phyloP scores from a whole-genome alignment of 2,888 invertebrate genomes.

The Synergus laeviventris region DNA sequence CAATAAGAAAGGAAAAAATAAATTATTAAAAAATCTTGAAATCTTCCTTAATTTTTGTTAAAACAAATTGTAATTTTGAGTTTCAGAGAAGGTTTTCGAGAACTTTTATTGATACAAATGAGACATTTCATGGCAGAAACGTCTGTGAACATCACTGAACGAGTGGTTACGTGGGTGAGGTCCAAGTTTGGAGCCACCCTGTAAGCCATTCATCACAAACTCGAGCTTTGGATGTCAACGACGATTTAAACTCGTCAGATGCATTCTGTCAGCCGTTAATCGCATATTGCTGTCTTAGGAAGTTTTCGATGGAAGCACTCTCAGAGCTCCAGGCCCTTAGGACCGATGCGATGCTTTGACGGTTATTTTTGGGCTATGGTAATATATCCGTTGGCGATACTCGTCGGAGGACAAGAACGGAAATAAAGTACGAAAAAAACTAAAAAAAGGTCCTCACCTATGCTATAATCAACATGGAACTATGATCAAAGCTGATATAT shows the following conservation, averaged over 20 bases:
- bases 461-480: background rate
- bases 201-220: constrained; percentile 32
- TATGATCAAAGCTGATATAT: constrained; percentile 18
- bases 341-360: constrained; percentile 32
- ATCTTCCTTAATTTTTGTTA: no score
- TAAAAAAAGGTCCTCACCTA: background rate
- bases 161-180: background rate
- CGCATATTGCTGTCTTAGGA: constrained; percentile 22
- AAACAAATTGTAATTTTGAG: no score
- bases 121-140: constrained; percentile 7
- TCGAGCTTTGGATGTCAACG: constrained; percentile 28
- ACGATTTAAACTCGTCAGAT: constrained; percentile 38
- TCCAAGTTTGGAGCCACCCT: constrained; percentile 6
- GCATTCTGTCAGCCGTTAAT: constrained; percentile 37
- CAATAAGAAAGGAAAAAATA: no score
- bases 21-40: no score
- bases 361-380: constrained; percentile 31
- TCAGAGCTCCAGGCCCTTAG: constrained; percentile 16
- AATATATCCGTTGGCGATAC: constrained; percentile 42
- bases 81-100: background rate
- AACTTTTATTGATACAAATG: constrained; percentile 21
- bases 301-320: constrained; percentile 1
- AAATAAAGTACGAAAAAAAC: constrained; percentile 38
- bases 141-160: background rate
- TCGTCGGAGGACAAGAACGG: constrained; percentile 13